A percentile compares a stretch with the other conserved stretches of the same genome.
Conservation (phyloP, 2,113 vertebrate species). For the Psammodynastes pulverulentus region DNA sequence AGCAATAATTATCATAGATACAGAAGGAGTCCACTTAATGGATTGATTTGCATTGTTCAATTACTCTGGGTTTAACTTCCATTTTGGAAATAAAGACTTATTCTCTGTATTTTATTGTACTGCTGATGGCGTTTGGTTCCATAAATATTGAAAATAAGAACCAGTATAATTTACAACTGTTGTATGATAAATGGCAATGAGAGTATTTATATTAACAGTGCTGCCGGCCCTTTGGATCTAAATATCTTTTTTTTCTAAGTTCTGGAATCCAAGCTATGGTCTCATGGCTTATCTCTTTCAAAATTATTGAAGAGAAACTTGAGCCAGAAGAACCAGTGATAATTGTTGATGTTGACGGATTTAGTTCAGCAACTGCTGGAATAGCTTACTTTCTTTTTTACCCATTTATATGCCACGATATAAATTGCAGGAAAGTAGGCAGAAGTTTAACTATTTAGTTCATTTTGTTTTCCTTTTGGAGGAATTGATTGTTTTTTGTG, state of each 20-base stretch:
- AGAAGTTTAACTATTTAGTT: neutral
- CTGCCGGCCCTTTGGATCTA: neutral
- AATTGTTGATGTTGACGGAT: neutral
- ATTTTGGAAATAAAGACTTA: neutral
- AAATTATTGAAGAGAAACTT: neutral
- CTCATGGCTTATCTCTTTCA: neutral
- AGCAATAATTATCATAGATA: neutral
- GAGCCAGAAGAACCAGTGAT: neutral
- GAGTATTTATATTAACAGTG: neutral
- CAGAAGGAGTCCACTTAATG: neutral
- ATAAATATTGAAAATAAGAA: neutral
- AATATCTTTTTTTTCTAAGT: neutral
- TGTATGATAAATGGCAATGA: neutral
- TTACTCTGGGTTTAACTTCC: neutral
- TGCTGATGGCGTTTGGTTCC: neutral
- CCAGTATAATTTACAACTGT: rapidly evolving
- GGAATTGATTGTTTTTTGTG: neutral
- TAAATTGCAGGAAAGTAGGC: neutral
- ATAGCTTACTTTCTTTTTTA: neutral
- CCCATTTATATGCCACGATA: neutral
- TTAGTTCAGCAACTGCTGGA: neutral
- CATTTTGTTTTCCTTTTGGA: neutral
- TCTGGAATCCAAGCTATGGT: neutral
- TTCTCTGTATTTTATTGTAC: neutral
- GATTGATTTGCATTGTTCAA: neutral